Conservation (phyloP, 2,797 vertebrate species). For the Chelon labrosus region DNA sequence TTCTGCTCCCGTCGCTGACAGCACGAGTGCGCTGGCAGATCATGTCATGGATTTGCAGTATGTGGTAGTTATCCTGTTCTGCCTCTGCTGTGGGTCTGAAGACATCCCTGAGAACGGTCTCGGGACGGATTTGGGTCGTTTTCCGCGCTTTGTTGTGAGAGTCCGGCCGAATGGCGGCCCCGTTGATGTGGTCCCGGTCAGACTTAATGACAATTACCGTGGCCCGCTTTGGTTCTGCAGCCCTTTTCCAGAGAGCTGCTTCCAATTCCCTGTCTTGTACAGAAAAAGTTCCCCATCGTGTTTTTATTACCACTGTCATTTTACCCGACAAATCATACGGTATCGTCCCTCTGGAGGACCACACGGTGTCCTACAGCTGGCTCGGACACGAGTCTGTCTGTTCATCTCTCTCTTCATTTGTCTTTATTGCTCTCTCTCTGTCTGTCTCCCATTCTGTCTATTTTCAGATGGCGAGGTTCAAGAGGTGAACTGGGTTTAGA, state of each 20-base stretch:
- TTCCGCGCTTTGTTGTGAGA: conserved; percentile 69
- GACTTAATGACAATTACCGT: conserved; percentile 68
- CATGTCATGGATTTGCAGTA: conserved; percentile 62
- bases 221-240: conserved; percentile 53
- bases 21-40: conserved; percentile 57
- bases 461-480: conserved; percentile 54
- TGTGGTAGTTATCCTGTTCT: conserved; percentile 67
- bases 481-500: conserved; percentile 42
- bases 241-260: conserved; percentile 64
- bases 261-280: conserved; percentile 62
- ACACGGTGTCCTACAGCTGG: conserved; percentile 40
- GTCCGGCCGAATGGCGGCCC: conserved; percentile 40
- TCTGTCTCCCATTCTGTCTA: conserved; percentile 24
- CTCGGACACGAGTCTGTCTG: conserved; percentile 26
- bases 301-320: conserved; percentile 79
- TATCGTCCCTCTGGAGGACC: conserved; percentile 56
- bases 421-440: conserved; percentile 13
- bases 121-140: conserved; percentile 67
- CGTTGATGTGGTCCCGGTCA: conserved; percentile 78
- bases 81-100: conserved; percentile 71
- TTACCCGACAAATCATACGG: conserved; percentile 68
- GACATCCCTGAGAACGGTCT: conserved; percentile 64
- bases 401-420: conserved; percentile 28
- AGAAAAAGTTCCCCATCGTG: conserved; percentile 66
- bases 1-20: conserved; percentile 53